These are phyloP conservation scores for Oscheius myriophilus DNA, from an alignment of 2,888 invertebrate species.

Conservation along the genomic window DNA sequence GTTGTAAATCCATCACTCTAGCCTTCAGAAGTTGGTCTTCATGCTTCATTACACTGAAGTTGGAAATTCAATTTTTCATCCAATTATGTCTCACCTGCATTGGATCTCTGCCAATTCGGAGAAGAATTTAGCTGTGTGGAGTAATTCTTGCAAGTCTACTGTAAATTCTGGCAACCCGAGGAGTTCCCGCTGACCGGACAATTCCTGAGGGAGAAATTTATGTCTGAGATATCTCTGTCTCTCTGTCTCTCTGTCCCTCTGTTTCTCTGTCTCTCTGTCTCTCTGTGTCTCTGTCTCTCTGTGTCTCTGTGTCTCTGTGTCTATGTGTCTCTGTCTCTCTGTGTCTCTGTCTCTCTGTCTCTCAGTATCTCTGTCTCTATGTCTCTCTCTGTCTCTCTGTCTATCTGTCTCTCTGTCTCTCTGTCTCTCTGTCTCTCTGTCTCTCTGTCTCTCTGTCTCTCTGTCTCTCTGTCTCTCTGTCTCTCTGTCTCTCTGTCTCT, in stretches of 20 bases:
- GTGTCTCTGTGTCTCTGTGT: neutral
- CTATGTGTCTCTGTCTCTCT: no score
- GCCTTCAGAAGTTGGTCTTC: slow-evolving; percentile 13
- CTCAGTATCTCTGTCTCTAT: neutral
- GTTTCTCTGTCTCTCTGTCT: no score
- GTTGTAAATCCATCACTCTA: slow-evolving; percentile 11
- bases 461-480: neutral
- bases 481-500: neutral
- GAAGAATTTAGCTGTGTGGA: slow-evolving; percentile 36
- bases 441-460: no score
- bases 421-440: neutral
- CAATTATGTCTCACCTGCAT: slow-evolving; percentile 29
- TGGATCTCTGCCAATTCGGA: slow-evolving; percentile 37
- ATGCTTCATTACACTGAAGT: slow-evolving; percentile 6
- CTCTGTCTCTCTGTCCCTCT: neutral
- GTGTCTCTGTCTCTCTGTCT: neutral
- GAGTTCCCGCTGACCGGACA: slow-evolving; percentile 37
- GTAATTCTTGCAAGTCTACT: slow-evolving; percentile 35
- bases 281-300: neutral
- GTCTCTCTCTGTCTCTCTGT: no score
- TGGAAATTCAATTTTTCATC: neutral
- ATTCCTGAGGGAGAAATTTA: slow-evolving; percentile 29
- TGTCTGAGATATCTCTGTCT: no score
- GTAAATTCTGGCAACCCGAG: slow-evolving; percentile 35
- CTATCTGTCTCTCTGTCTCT: neutral